Base-by-base conservation (phyloP, 2,888 invertebrate species). In the Drosophila atripex region DNA sequence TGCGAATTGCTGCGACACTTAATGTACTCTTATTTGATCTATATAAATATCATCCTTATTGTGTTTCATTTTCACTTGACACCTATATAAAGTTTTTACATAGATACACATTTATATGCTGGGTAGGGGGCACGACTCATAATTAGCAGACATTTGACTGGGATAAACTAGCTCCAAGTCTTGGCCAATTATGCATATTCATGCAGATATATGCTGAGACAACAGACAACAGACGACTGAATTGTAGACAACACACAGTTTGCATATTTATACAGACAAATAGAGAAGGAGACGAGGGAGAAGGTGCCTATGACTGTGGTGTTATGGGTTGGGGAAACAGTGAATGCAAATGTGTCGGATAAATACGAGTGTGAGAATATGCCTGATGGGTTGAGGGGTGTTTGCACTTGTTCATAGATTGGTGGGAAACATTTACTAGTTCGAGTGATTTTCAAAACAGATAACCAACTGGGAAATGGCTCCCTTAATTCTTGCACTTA, bases 1-100 rank as follows among this genome's bases (percentile, higher is more conserved):
- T 89, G 87, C 87, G 88, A 91, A 91, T 91, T 91, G 90, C 90
- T 90, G 91, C 90, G 88, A 90, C 89, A 90, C 84, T 90, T 87
- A 89, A 87, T 78, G 80, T 84, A 86, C 77, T 71, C 77, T 82
- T 68, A 64, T 66, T 73, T 78, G 63, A 64, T 75, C 53, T 69
- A 75, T 76, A 61, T 60, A 28, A 45, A 59, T 41, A 51, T 35
- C 56, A 53, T 39, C 41, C 12, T 57, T 32, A 41, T 30, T 18
- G 56, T 39, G 46, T 43, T 52, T 47, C 9, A 23, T 18, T 53
- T 52, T 41, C 55, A 63, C 38, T 56, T 60, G 64, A 77, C 59
- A 73, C 61, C 57, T 51, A 71, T 50, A 61, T 73, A 54, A 61
- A 77, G 61, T 69, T 60, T 53, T 53, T 51, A 64, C 60, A 57